phyloP scores from a whole-genome alignment of 2,113 vertebrate genomes.

The mouse (Mus musculus) region DNA sequence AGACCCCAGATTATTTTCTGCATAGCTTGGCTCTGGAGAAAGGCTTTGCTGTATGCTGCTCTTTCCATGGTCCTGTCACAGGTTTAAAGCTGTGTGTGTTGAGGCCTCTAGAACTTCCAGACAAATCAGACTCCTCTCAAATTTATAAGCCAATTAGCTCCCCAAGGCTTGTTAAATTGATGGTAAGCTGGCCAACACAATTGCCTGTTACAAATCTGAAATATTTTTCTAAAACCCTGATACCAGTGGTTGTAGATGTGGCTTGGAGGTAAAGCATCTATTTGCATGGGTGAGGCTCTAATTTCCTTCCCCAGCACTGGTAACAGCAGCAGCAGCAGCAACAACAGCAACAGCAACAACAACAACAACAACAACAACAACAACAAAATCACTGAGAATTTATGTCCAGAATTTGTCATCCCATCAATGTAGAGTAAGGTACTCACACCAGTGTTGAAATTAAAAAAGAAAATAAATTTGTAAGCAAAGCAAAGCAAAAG shows the following conservation, averaged over 20 bases:
- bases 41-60: background rate
- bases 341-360: background rate
- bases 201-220: background rate
- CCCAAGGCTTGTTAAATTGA: background rate
- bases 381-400: background rate
- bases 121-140: background rate
- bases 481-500: background rate
- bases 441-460: background rate
- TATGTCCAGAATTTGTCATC: background rate
- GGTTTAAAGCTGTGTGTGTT: background rate
- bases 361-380: background rate
- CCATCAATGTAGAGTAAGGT: background rate
- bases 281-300: too few species aligned
- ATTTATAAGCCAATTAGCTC: background rate
- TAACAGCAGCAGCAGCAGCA: background rate
- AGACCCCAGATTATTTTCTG: background rate
- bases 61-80: background rate
- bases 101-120: background rate
- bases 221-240: background rate
- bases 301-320: background rate
- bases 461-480: background rate
- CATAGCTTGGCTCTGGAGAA: background rate
- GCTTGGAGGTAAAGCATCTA: background rate
- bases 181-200: background rate
- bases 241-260: background rate